Conservation (phyloP, 2,888 invertebrate species). For the Tetragonula carbonaria region DNA sequence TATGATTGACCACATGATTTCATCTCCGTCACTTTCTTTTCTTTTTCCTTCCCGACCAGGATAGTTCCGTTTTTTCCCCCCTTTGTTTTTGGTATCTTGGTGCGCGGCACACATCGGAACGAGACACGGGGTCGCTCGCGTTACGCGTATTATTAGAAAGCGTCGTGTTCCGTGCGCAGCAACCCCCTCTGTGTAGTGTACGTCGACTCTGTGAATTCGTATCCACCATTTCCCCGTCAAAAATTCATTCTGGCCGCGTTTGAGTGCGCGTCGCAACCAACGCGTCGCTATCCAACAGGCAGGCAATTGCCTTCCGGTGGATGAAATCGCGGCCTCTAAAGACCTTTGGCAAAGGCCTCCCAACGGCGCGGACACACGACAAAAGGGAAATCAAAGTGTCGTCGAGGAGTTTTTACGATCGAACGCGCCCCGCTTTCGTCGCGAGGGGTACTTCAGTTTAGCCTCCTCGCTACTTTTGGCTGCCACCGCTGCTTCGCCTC, state of each 20-base stretch:
- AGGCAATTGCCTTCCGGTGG: constrained; percentile 55
- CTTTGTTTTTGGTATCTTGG: constrained; percentile 12
- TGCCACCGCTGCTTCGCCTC: constrained; percentile 29
- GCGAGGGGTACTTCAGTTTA: constrained; percentile 41
- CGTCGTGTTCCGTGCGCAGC: constrained; percentile 29
- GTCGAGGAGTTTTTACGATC: constrained; percentile 72
- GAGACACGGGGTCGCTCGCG: constrained; percentile 15
- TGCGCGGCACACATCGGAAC: constrained; percentile 30
- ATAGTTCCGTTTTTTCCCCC: constrained; percentile 6
- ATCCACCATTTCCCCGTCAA: constrained; percentile 46
- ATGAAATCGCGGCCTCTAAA: constrained; percentile 54
- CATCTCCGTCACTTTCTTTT: neutral
- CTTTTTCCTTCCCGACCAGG: constrained; percentile 3
- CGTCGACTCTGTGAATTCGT: constrained; percentile 33
- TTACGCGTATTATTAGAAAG: constrained; percentile 58
- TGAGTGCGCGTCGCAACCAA: constrained; percentile 36
- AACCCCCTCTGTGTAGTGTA: constrained; percentile 1
- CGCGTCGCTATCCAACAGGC: constrained; percentile 26
- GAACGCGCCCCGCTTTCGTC: constrained; percentile 66
- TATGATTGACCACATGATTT: constrained; percentile 32
- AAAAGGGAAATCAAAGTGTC: constrained; percentile 74
- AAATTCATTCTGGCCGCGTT: constrained; percentile 54
- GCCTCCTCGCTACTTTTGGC: constrained; percentile 57
- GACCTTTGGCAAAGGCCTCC: constrained; percentile 46
- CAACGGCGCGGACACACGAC: constrained; percentile 59